A percentile compares a stretch with the other conserved stretches of the same genome.
Evolutionary conservation across 1,140 invertebrate species (phyloP).

Genomic region (Oedothorax gibbosus): DNA sequence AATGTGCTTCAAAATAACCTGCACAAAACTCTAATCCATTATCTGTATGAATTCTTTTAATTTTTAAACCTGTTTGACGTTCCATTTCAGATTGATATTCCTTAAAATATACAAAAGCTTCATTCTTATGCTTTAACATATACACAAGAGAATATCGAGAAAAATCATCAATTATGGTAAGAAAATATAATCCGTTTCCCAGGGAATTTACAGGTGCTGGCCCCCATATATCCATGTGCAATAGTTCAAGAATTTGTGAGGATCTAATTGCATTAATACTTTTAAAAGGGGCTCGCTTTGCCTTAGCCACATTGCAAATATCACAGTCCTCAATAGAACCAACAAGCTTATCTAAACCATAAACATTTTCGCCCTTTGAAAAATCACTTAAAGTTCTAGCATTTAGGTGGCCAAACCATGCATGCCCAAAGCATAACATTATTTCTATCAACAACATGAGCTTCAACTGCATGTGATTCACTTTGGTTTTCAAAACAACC

Average conservation of each 20-base stretch:
- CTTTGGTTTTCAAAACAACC: too few species aligned
- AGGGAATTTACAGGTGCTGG: not conserved
- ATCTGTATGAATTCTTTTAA: not conserved
- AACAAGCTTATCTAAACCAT: not conserved
- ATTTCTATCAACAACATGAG: not conserved
- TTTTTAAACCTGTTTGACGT: not conserved
- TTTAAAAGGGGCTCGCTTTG: not conserved
- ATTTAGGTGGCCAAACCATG: not conserved
- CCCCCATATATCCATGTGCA: not conserved
- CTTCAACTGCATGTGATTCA: not conserved
- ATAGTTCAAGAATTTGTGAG: not conserved
- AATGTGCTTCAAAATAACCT: slow-evolving; percentile 1
- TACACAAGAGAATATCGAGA: not conserved
- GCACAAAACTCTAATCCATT: not conserved
- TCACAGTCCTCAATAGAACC: not conserved
- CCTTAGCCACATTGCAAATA: not conserved
- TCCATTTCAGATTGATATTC: not conserved
- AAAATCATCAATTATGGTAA: not conserved
- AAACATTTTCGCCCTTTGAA: not conserved
- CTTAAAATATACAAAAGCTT: not conserved
- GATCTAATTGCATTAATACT: not conserved
- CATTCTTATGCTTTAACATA: not conserved
- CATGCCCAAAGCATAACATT: not conserved
- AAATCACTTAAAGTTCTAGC: not conserved
- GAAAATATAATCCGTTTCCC: not conserved